Conservation (phyloP, 2,888 invertebrate species). For the Hipparchia semele region DNA sequence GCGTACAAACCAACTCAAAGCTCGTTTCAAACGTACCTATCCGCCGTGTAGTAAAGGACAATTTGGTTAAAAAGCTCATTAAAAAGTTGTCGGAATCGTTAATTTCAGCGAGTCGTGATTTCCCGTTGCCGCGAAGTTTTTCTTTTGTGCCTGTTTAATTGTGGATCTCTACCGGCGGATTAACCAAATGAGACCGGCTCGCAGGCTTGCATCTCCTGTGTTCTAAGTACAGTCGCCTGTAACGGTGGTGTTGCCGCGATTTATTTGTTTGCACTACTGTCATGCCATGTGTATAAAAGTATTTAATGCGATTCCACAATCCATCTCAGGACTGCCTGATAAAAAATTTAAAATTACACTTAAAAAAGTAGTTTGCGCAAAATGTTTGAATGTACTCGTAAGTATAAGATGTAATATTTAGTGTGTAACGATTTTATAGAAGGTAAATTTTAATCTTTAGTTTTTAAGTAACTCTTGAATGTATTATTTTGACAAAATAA, state of each 20-base stretch:
- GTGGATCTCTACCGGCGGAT: slow-evolving; percentile 68
- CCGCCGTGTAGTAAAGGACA: slow-evolving; percentile 30
- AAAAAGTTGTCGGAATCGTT: slow-evolving; percentile 68
- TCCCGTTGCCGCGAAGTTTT: slow-evolving; percentile 60
- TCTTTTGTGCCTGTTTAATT: slow-evolving; percentile 76
- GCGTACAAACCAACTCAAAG: slow-evolving; percentile 8
- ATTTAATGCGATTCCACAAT: too few species aligned
- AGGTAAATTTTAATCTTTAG: too few species aligned
- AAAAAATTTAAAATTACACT: background rate
- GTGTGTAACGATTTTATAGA: too few species aligned
- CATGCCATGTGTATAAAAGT: too few species aligned
- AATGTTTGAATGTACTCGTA: too few species aligned
- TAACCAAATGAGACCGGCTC: slow-evolving; percentile 77
- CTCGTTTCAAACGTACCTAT: slow-evolving; percentile 19
- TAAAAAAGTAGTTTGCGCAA: background rate
- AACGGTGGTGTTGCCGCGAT: background rate
- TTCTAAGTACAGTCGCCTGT: slow-evolving; percentile 39
- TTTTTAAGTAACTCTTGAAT: too few species aligned
- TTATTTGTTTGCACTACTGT: background rate
- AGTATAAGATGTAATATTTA: too few species aligned
- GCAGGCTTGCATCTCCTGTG: slow-evolving; percentile 41
- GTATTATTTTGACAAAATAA: too few species aligned
- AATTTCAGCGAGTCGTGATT: slow-evolving; percentile 73
- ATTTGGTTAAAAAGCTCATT: slow-evolving; percentile 66
- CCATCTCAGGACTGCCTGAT: too few species aligned